phyloP scores from a whole-genome alignment of 2,113 vertebrate species.

The Bostrychus sinensis region DNA sequence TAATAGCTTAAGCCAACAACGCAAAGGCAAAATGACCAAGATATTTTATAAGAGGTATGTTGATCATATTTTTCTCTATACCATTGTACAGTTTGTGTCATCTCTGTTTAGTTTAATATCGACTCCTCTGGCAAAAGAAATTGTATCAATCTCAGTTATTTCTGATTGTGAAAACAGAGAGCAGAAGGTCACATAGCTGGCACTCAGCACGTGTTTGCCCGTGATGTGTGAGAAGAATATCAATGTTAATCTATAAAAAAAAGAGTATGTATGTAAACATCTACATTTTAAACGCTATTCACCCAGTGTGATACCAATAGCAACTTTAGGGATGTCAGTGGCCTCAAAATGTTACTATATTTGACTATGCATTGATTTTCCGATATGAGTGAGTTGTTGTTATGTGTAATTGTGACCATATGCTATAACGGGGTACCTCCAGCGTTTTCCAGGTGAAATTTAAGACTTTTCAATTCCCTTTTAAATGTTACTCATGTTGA shows the following conservation, averaged over 20 bases:
- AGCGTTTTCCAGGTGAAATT: no score
- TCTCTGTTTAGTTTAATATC: constrained; percentile 43
- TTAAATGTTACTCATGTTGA: no score
- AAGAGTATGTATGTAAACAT: constrained; percentile 18
- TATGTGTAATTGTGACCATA: neutral
- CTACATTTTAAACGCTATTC: constrained; percentile 22
- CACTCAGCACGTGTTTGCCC: constrained; percentile 26
- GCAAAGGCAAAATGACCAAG: constrained; percentile 69
- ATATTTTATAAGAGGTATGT: constrained; percentile 86
- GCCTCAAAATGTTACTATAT: constrained; percentile 17
- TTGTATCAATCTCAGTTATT: constrained; percentile 56
- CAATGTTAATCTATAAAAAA: constrained; percentile 34
- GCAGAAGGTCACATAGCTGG: constrained; percentile 43
- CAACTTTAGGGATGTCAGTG: constrained; percentile 21
- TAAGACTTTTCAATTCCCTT: no score
- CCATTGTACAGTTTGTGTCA: neutral
- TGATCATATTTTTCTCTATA: constrained; percentile 2
- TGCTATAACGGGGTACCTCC: no score
- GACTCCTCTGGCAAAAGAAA: constrained; percentile 22
- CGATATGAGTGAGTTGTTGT: constrained; percentile 11
- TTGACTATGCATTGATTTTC: constrained; percentile 6
- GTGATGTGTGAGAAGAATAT: constrained; percentile 24
- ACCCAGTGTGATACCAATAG: no score
- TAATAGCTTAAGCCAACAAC: constrained; percentile 33
- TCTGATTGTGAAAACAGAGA: constrained; percentile 30